Percentiles rank a stretch among this genome's conserved stretches.
phyloP scores from a whole-genome alignment of 2,888 invertebrate genomes.

The Temnothorax ravouxi region DNA sequence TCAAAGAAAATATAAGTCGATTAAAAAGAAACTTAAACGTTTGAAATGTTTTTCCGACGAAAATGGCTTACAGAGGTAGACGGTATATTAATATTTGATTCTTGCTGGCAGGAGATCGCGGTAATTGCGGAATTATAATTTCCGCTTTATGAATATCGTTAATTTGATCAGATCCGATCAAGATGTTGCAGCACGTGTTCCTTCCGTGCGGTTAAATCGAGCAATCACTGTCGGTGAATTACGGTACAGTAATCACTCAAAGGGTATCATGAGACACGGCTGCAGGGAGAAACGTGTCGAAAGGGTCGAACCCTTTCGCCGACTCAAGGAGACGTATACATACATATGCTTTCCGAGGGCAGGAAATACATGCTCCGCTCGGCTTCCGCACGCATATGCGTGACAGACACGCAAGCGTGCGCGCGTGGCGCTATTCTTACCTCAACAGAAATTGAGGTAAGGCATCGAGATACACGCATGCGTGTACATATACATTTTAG shows the following conservation, averaged over 20 bases:
- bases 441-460: conserved; percentile 66
- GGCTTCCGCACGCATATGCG: conserved; percentile 82
- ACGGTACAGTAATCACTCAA: conserved; percentile 15
- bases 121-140: neutral
- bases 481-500: neutral
- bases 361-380: conserved; percentile 78
- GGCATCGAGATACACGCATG: neutral
- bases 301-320: conserved; percentile 61
- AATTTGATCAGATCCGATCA: conserved; percentile 11
- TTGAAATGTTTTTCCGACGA: neutral
- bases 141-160: conserved; percentile 7
- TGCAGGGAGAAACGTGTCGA: conserved; percentile 41
- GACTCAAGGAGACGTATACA: conserved; percentile 55
- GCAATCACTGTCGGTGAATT: neutral
- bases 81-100: neutral
- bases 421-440: conserved; percentile 76
- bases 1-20: neutral
- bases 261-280: conserved; percentile 33
- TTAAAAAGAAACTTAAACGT: neutral
- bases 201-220: neutral
- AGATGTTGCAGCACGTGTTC: neutral
- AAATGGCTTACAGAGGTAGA: neutral
- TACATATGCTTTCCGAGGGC: conserved; percentile 48
- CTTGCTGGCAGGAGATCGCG: neutral
- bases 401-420: conserved; percentile 83